Percentiles rank a stretch among this genome's conserved stretches.
Conservation (phyloP, 2,888 invertebrate species). For the Acleris sparsana region DNA sequence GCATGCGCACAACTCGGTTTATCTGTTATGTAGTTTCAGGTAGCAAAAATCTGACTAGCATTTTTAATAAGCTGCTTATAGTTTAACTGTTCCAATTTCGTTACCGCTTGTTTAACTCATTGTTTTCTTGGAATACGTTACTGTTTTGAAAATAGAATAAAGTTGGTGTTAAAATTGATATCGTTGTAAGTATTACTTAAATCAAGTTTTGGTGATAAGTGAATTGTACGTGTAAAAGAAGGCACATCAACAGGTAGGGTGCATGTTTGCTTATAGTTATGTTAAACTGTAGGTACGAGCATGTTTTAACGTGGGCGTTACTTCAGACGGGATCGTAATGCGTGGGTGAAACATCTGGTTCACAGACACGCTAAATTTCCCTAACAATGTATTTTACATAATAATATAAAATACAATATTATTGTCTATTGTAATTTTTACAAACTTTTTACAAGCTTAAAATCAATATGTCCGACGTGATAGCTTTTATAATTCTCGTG, state of each 20-base stretch:
- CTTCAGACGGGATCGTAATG: constrained; percentile 58
- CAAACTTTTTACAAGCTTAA: too few relatives aligned
- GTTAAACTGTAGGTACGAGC: constrained; percentile 43
- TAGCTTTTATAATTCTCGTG: too few relatives aligned
- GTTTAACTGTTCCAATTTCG: constrained; percentile 46
- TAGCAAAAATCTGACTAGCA: constrained; percentile 65
- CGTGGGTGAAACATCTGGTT: constrained; percentile 64
- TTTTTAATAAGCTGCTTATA: constrained; percentile 62
- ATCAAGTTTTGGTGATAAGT: constrained; percentile 38
- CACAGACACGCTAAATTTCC: neutral
- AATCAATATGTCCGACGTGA: too few relatives aligned
- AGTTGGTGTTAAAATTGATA: too few relatives aligned
- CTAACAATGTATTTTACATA: too few relatives aligned
- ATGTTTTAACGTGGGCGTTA: constrained; percentile 67
- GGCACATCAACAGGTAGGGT: constrained; percentile 71
- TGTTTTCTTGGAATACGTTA: neutral
- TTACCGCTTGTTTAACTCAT: constrained; percentile 32
- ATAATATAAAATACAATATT: too few relatives aligned
- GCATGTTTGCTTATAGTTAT: constrained; percentile 52
- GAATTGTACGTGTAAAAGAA: constrained; percentile 40
- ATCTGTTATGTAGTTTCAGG: constrained; percentile 62
- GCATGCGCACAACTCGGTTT: constrained; percentile 63
- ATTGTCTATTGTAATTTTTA: too few relatives aligned
- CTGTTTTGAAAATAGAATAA: too few relatives aligned
- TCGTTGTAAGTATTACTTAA: neutral